Base-by-base conservation (phyloP, 1,140 invertebrate genomes). In the Bombus vancouverensis region DNA sequence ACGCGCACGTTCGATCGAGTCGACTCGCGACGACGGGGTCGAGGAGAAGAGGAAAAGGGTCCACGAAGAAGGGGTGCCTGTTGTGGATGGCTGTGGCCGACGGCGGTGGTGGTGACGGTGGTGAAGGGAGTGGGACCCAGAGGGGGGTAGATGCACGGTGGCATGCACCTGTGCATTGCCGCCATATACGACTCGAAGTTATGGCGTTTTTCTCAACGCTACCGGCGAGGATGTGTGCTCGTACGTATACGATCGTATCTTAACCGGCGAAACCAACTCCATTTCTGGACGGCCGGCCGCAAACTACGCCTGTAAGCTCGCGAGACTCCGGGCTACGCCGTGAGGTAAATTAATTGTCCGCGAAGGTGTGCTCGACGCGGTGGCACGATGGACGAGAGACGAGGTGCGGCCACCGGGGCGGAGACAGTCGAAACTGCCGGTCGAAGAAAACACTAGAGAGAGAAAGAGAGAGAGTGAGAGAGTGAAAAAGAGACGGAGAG, bases 121-220 rank as follows among this genome's bases (percentile, higher is more conserved):
- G 78, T 44, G 80, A 68, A 83, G 74, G 71, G 82, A 53, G 70
- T 66, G 57, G 88, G 81, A 88, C 53, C 78, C 80, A 86, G 59
- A 85, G 65, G 87, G 88, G 87, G 85, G 87, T 89, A 88, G 82
- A 88, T 72, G 84, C 87, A 88, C 87, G 81, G 89, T 87, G 87
- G 89, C 79, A 91, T 92, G 94, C 94, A 94, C 93, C 94, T 94
- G 94, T 93, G 92, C 94, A 92, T 92, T 92, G 91, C 92, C 93
- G 92, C 94, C 94, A 93, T 94, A 94, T 94, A 93, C 89, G 93
- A 92, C 90, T 87, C 90, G 85, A 81, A 94, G 93, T 94, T 94
- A 94, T 94, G 93, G 94, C 92, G 93, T 94, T 94, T 94, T 94
- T 94, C 93, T 92, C 87, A 78, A 66, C 86, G 89, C 74, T 78